Evolutionary conservation across 92 coral and sea anemone genomes (phyloP), one percentile per base, ranked within the genome.

Genomic region (Galaxea fascicularis): DNA sequence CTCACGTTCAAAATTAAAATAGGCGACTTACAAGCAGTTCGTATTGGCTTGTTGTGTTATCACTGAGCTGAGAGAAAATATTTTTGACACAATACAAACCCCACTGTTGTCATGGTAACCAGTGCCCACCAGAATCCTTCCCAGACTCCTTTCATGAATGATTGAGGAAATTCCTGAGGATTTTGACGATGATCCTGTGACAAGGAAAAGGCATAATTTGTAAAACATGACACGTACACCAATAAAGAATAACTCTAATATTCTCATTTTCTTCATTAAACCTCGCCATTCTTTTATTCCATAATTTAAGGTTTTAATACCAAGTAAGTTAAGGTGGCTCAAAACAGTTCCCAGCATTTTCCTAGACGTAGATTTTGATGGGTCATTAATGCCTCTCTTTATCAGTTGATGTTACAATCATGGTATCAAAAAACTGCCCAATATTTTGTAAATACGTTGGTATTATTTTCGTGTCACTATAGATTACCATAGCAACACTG

Each of bases 51-150:
- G 17, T 57, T 54, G 13, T 44, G 51, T 39, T 29, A 4, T 29
- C 30, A 20, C 54, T 44, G 17, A 12, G 16, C 27, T 4, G 49
- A 35, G 6, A 35, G 10, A 7, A 22, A 14, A 65, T 76, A 46
- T 17, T 4, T 26, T 8, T 4, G 30, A 10, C 45, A 70, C 27
- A 53, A 57, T 76, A 87, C 91, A 20, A 71, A 91, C 94, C 94
- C 94, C 1, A 91, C 94, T 30, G 94, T 91, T 91, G 94, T 87
- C 94, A 91, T 87, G 82, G 94, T 91, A 35, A 87, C 90, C 44
- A 91, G 41, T 27, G 94, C 94, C 94, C 94, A 91, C 94, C 94
- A 91, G 75, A 91, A 87, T 60, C 94, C 94, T 82, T 91, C 94
- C 94, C 89, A 91, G 65, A 89, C 87, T 51, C 94, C 94, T 56